phyloP scores from a whole-genome alignment of 2,113 vertebrate genomes.

The Bujurquina vittata region DNA sequence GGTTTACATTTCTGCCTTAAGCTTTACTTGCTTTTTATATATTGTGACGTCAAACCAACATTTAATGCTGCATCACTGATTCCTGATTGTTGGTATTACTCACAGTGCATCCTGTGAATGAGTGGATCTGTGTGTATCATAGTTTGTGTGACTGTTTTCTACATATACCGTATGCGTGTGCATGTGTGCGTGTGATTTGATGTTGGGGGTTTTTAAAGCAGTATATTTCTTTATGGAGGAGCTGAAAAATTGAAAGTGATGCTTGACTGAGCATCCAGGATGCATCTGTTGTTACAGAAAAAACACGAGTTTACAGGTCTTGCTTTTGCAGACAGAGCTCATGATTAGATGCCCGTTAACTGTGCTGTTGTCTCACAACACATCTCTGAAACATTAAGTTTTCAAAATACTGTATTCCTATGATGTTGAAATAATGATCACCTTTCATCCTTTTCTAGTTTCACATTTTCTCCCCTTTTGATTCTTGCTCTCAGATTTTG shows the following conservation, averaged over 20 bases:
- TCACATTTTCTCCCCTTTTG: not conserved
- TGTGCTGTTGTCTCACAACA: not conserved
- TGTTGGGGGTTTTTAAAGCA: not conserved
- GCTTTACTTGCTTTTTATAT: constrained; percentile 40
- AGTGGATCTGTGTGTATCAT: not conserved
- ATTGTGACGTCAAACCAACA: constrained; percentile 37
- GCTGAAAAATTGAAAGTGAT: constrained; percentile 1
- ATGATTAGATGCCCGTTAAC: not conserved
- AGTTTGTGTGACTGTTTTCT: not conserved
- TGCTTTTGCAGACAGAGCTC: constrained; percentile 1
- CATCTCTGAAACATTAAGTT: not conserved
- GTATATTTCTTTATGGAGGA: not conserved
- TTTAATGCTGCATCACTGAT: constrained; percentile 27
- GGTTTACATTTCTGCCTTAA: not conserved
- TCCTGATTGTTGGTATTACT: constrained; percentile 23
- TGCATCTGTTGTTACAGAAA: not conserved
- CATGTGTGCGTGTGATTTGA: not conserved
- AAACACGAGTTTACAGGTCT: not conserved
- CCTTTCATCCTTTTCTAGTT: not conserved
- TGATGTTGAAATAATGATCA: not conserved
- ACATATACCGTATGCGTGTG: not conserved
- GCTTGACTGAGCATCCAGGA: constrained; percentile 1
- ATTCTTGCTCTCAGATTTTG: not conserved
- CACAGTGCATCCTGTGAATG: not conserved
- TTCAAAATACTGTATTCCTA: not conserved